Evolutionary conservation across 2,888 invertebrate genomes (phyloP), one percentile per base, ranked within the genome.

Genomic region (Eupithecia pulchellata): DNA sequence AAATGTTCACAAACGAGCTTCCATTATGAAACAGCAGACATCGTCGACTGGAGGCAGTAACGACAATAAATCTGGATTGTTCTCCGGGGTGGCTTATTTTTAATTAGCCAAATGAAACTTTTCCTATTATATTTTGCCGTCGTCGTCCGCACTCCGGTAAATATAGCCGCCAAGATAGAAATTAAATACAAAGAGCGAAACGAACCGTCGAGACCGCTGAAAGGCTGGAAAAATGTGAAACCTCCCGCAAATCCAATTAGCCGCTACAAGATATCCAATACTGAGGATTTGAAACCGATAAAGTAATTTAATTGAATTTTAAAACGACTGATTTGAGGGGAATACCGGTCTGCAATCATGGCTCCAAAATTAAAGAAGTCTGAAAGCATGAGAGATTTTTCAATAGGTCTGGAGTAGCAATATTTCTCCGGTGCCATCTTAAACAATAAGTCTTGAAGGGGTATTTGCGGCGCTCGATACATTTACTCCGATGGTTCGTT

Each of bases 21-120:
- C 87, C 83, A 86, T 86, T 83, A 87, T 82, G 86, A 86, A 86
- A 84, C 80, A 77, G 78, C 82, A 86, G 83, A 84, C 83, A 82
- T 80, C 75, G 81, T 75, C 81, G 79, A 84, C 82, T 81, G 81
- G 80, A 88, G 85, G 87, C 87, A 88, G 84, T 84, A 87, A 84
- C 83, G 85, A 85, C 86, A 85, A 90, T 90, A 89, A 91, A 91
- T 91, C 89, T 85, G 84, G 84, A 88, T 88, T 84, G 86, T 89
- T 86, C 87, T 86, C 87, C 74, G 76, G 87, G 87, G 88, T 86
- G 85, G 89, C 86, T 90, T 89, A 88, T 90, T 92, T 92, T 92
- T 92, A 92, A 92, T 92, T 92, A 93, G 89, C 89, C 84, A 90
- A 91, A 92, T 91, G 91, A 90, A 91, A 91, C 88, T 91, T 91